These are phyloP conservation scores for Gryon sp. DNA, from an alignment of 1,140 invertebrate genomes.

Conservation along the genomic window DNA sequence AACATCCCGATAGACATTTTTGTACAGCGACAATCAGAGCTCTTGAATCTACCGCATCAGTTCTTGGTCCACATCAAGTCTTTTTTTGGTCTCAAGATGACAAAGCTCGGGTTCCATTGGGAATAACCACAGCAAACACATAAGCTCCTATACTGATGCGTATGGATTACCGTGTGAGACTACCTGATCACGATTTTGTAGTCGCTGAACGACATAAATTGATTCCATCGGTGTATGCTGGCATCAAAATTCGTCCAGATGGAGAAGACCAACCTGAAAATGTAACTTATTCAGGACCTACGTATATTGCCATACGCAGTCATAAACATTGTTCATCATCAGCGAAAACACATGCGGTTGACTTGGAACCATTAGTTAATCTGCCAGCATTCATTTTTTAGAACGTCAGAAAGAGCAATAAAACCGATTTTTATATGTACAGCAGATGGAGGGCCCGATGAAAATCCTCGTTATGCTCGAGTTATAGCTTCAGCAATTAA, in stretches of 20 bases:
- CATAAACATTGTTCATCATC: constrained; percentile 67
- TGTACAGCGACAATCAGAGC: constrained; percentile 14
- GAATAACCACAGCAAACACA: constrained; percentile 73
- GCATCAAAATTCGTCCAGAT: constrained; percentile 62
- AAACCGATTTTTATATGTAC: constrained; percentile 35
- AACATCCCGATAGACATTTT: constrained; percentile 27
- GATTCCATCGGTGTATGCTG: constrained; percentile 71
- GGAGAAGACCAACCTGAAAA: constrained; percentile 64
- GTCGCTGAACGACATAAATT: constrained; percentile 72
- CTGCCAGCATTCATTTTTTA: constrained; percentile 46
- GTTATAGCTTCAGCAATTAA: constrained; percentile 66
- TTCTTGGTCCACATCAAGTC: constrained; percentile 32
- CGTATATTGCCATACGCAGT: constrained; percentile 73
- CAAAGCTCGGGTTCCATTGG: constrained; percentile 75
- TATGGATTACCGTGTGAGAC: constrained; percentile 70
- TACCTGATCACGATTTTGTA: constrained; percentile 78
- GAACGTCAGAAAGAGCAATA: constrained; percentile 16
- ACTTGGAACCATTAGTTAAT: not conserved
- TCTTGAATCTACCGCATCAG: constrained; percentile 18
- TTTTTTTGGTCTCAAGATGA: constrained; percentile 29
- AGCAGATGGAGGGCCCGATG: constrained; percentile 70
- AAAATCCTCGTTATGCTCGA: constrained; percentile 74
- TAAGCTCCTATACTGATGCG: constrained; percentile 70
- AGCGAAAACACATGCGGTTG: constrained; percentile 21
- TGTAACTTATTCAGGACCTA: constrained; percentile 72